Percentiles rank a stretch among this genome's conserved stretches.
These are phyloP conservation scores for Cydia fagiglandana DNA, from an alignment of 1,140 invertebrate species.

Conservation along the genomic window DNA sequence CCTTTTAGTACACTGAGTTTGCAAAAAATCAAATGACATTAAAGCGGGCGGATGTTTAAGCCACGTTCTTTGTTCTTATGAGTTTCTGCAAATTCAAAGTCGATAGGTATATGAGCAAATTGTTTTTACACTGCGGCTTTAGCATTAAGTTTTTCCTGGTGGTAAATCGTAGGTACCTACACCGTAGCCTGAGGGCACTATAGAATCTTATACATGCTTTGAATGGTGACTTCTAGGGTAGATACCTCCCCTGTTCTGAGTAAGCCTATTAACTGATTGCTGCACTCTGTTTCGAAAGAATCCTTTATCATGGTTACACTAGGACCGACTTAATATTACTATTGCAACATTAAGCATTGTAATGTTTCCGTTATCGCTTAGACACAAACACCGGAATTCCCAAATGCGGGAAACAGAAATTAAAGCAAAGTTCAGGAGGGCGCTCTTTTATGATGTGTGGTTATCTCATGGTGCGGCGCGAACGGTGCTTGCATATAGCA, in stretches of 20 bases:
- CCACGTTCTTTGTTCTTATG: no score
- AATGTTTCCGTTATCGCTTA: constrained; percentile 41
- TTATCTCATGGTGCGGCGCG: constrained; percentile 61
- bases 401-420: constrained; percentile 59
- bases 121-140: no score
- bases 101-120: no score
- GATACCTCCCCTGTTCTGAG: background rate
- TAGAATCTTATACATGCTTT: background rate
- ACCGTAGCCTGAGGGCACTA: no score
- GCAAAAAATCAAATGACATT: no score
- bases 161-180: no score
- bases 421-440: constrained; percentile 63
- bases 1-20: no score
- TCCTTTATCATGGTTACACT: background rate
- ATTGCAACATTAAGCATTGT: background rate
- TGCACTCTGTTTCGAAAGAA: background rate
- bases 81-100: no score
- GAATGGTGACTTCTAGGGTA: background rate
- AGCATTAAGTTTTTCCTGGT: no score
- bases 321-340: background rate
- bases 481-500: constrained; percentile 45
- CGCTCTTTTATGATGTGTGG: constrained; percentile 69
- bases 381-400: constrained; percentile 49
- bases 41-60: no score
- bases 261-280: background rate